Base-by-base conservation (phyloP, 2,888 invertebrate species). In the Dioctria rufipes region DNA sequence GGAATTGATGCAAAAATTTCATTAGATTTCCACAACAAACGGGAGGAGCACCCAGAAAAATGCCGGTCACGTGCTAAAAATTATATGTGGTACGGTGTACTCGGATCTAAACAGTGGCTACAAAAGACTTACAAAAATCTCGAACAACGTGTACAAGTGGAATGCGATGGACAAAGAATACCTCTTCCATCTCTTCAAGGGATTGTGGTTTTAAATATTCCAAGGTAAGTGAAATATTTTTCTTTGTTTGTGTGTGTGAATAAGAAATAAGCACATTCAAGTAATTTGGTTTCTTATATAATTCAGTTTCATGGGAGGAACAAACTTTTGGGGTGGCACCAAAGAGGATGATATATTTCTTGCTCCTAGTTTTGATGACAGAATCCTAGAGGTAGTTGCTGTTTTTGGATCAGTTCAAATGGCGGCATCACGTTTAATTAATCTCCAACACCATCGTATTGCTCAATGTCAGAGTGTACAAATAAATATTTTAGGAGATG, bases 1-100 rank as follows among this genome's bases (percentile, higher is more conserved):
- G 98, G 98, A 0, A 96, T 99, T 83, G 98, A 99, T 90, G 98
- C 98, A 0, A 98, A 99, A 90, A 98, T 99, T 79, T 96, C 98
- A 0, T 90, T 98, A 65, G 98, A 98, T 87, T 99, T 99, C 87
- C 98, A 98, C 88, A 96, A 97, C 86, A 98, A 98, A 88, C 92
- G 98, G 46, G 98, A 98, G 87, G 98, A 98, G 86, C 97, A 98
- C 89, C 98, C 98, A 0, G 98, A 98, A 87, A 98, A 98, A 88
- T 98, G 97, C 88, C 91, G 97, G 83, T 97, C 97, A 0, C 92
- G 98, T 71, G 97, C 98, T 0, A 95, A 97, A 86, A 98, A 98
- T 87, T 96, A 98, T 85, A 97, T 98, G 96, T 98, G 98, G 98
- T 95, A 95, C 84, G 95, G 95, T 0, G 95, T 95, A 0, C 89